These are phyloP conservation scores for Sakesphorus luctuosus DNA, from an alignment of 2,113 vertebrate genomes.

Conservation along the genomic window DNA sequence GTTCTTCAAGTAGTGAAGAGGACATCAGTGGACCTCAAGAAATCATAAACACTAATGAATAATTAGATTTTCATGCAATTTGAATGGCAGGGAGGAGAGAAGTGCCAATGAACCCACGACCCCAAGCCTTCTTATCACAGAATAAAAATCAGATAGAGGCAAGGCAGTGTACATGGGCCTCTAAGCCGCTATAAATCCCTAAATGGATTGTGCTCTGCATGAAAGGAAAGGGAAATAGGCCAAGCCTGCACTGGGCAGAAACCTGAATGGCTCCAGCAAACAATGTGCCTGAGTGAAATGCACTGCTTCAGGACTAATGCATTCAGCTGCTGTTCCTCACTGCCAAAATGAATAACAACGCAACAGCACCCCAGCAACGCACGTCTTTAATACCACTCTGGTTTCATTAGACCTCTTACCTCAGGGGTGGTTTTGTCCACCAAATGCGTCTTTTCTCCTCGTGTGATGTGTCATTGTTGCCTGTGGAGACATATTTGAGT, in stretches of 20 bases:
- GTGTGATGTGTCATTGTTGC: background rate
- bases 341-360: background rate
- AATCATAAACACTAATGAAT: background rate
- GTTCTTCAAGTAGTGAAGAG: background rate
- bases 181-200: slow-evolving; percentile 70
- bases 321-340: background rate
- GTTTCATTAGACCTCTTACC: background rate
- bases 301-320: background rate
- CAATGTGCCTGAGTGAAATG: slow-evolving; percentile 6
- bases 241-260: slow-evolving; percentile 20
- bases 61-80: background rate
- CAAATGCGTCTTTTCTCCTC: background rate
- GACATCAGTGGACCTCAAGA: background rate
- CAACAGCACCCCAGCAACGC: background rate
- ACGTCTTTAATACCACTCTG: background rate
- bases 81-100: background rate
- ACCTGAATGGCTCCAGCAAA: slow-evolving; percentile 42
- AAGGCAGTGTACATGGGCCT: slow-evolving; percentile 43
- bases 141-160: slow-evolving; percentile 55
- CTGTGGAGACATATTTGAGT: background rate
- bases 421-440: background rate
- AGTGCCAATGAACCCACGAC: background rate
- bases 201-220: slow-evolving; percentile 61
- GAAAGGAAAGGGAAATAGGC: slow-evolving; percentile 62
- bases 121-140: slow-evolving; percentile 48